Evolutionary conservation across 2,113 vertebrate species (phyloP).

Genomic region (Cavia porcellus): DNA sequence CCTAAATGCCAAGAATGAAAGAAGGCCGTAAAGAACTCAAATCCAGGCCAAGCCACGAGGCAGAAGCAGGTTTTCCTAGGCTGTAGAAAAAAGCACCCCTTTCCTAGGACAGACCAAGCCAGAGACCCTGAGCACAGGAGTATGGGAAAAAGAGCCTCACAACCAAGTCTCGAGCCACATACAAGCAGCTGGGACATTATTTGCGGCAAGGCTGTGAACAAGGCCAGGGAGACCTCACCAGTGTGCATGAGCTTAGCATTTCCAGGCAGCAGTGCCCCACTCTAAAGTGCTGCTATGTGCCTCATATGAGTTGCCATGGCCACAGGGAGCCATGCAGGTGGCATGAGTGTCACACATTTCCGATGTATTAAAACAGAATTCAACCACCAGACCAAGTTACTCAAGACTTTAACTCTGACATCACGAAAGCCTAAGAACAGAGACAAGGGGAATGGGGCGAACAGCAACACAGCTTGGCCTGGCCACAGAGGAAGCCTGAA

Average conservation of each 20-base stretch:
- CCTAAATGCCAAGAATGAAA: slow-evolving; percentile 41
- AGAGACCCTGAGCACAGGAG: background rate
- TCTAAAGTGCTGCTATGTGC: background rate
- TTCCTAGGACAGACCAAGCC: background rate
- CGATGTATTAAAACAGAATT: background rate
- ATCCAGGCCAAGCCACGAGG: slow-evolving; percentile 15
- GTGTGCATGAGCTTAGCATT: background rate
- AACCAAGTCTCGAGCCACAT: background rate
- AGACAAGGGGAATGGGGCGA: background rate
- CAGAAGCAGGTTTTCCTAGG: slow-evolving; percentile 34
- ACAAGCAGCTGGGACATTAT: background rate
- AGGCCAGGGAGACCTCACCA: background rate
- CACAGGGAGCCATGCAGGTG: background rate
- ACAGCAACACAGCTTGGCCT: background rate
- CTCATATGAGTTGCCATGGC: background rate
- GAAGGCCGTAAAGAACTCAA: background rate
- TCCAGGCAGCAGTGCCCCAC: background rate
- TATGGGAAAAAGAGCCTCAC: background rate
- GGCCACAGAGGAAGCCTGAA: background rate
- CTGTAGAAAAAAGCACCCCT: background rate
- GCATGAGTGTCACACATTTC: background rate
- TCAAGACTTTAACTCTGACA: background rate
- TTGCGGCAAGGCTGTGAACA: background rate
- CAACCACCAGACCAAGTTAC: background rate
- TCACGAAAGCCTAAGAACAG: background rate